These are phyloP conservation scores for Spheniscus humboldti DNA, from an alignment of 2,797 vertebrate genomes.

Conservation along the genomic window DNA sequence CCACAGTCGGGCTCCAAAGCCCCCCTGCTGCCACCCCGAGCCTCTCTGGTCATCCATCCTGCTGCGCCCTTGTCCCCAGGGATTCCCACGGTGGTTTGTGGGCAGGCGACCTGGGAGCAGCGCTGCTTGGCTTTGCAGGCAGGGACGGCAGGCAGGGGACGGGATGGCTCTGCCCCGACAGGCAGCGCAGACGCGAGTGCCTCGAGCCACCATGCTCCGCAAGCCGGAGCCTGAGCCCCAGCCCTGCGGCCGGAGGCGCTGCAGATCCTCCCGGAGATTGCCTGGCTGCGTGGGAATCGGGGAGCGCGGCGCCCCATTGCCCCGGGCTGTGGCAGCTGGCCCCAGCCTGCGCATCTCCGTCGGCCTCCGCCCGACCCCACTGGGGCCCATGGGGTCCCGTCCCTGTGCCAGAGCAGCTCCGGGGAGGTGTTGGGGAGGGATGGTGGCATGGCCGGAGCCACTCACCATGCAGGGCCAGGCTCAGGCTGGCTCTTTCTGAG, in stretches of 20 bases:
- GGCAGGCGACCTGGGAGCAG: background rate
- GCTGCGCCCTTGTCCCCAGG: rapidly evolving
- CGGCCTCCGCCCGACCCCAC: background rate
- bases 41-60: rapidly evolving
- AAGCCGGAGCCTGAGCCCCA: constrained; percentile 28
- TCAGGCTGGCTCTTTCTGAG: rapidly evolving
- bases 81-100: background rate
- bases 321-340: rapidly evolving
- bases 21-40: rapidly evolving
- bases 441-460: rapidly evolving
- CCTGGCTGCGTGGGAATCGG: background rate
- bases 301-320: rapidly evolving
- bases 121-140: background rate
- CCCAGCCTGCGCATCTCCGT: background rate
- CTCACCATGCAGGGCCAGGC: background rate
- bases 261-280: background rate
- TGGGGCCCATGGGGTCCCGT: rapidly evolving
- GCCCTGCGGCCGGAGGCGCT: background rate
- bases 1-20: background rate
- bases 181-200: background rate
- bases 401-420: rapidly evolving
- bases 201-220: background rate
- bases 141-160: background rate
- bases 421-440: background rate
- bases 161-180: constrained; percentile 7